A percentile compares a stretch with the other conserved stretches of the same genome.
phyloP scores from a whole-genome alignment of 2,113 vertebrate genomes.

The Zingel zingel region DNA sequence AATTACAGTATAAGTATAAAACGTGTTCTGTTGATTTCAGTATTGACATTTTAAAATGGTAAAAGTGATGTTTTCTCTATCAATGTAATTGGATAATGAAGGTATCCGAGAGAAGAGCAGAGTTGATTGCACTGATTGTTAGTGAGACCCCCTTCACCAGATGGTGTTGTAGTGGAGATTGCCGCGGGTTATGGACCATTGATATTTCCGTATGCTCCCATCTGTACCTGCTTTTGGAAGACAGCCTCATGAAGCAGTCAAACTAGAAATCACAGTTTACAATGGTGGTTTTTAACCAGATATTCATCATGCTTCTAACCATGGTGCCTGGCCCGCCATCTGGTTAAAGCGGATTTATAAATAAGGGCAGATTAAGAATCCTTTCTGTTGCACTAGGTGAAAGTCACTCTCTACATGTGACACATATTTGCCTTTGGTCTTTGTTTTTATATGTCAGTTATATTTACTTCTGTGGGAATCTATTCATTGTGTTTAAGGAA shows the following conservation, averaged over 20 bases:
- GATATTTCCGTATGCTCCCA: constrained; percentile 53
- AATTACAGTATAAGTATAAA: background rate
- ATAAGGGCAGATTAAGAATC: constrained; percentile 1
- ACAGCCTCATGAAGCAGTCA: constrained; percentile 30
- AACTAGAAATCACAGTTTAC: constrained; percentile 25
- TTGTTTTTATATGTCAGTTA: background rate
- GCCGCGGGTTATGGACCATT: constrained; percentile 52
- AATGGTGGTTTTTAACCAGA: constrained; percentile 33
- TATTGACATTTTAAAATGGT: constrained; percentile 8
- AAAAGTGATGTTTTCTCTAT: constrained; percentile 23
- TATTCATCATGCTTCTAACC: constrained; percentile 22
- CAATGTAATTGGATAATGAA: constrained; percentile 35
- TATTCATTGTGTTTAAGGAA: background rate
- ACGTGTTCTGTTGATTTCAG: background rate
- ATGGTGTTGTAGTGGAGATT: constrained; percentile 60
- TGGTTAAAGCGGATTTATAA: constrained; percentile 24
- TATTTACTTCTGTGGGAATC: background rate
- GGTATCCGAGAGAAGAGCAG: constrained; percentile 27
- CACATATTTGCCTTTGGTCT: background rate
- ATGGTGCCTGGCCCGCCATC: background rate
- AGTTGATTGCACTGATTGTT: constrained; percentile 50
- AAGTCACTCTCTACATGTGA: background rate
- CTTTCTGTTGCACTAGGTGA: background rate
- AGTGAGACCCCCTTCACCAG: constrained; percentile 52
- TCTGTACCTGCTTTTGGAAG: constrained; percentile 53